Conservation (phyloP, 2,113 vertebrate genomes). For the Turnix velox region DNA sequence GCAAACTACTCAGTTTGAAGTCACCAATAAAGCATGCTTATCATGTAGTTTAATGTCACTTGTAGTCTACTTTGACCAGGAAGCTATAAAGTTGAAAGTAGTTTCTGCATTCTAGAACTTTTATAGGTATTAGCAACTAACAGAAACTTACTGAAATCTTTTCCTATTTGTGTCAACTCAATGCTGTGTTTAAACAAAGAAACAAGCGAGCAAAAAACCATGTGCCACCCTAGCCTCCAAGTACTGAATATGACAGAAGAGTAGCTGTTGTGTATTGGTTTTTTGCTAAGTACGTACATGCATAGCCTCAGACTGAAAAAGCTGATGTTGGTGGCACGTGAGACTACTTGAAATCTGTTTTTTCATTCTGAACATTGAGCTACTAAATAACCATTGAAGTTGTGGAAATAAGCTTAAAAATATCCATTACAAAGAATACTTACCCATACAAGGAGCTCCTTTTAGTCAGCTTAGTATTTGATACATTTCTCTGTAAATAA, state of each 20-base stretch:
- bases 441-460: neutral
- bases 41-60: neutral
- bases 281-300: neutral
- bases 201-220: neutral
- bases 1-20: neutral
- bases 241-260: neutral
- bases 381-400: neutral
- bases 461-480: neutral
- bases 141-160: neutral
- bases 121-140: neutral
- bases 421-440: neutral
- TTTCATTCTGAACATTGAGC: neutral
- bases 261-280: neutral
- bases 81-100: neutral
- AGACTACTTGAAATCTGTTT: neutral
- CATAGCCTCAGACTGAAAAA: neutral
- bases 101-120: neutral
- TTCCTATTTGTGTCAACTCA: neutral
- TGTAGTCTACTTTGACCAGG: neutral
- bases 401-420: neutral
- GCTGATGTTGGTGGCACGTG: neutral
- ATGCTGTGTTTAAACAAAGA: neutral
- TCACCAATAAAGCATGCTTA: neutral
- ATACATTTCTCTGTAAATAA: neutral
- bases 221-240: neutral